phyloP scores from a whole-genome alignment of 2,113 vertebrate genomes.

The Limnothrissa miodon region DNA sequence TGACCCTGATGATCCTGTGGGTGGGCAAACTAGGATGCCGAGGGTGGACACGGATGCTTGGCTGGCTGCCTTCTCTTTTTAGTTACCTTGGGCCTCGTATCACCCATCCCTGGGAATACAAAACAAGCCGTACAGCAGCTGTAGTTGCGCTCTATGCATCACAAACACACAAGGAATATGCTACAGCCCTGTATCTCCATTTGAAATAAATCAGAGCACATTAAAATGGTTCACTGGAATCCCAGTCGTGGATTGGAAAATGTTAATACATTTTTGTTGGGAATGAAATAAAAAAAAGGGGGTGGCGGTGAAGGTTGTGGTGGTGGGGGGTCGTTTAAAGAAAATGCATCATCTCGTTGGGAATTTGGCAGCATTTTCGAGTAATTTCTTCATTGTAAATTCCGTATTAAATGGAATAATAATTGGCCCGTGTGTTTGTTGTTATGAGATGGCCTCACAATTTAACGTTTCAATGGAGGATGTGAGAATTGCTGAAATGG shows the following conservation, averaged over 20 bases:
- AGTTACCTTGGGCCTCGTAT: not conserved
- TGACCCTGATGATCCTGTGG: not conserved
- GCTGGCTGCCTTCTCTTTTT: not conserved
- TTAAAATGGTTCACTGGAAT: constrained; percentile 20
- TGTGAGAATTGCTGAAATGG: constrained; percentile 33
- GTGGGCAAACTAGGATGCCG: not conserved
- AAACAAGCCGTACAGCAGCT: not conserved
- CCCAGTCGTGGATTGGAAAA: constrained; percentile 27
- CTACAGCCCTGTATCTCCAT: not conserved
- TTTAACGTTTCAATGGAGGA: constrained; percentile 47
- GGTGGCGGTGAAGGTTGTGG: not conserved
- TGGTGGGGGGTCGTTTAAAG: constrained; percentile 12
- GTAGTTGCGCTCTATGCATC: not conserved
- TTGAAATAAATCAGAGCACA: constrained; percentile 1
- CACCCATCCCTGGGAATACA: not conserved
- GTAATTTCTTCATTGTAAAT: constrained; percentile 38
- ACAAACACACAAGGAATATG: not conserved
- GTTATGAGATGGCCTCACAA: constrained; percentile 40
- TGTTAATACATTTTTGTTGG: constrained; percentile 26
- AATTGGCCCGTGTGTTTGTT: constrained; percentile 37
- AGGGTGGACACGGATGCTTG: not conserved
- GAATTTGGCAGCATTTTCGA: constrained; percentile 34
- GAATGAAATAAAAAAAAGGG: constrained; percentile 13
- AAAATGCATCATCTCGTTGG: constrained; percentile 30
- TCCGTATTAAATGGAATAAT: constrained; percentile 39